Evolutionary conservation across 2,888 invertebrate species (phyloP), one percentile per base, ranked within the genome.

Genomic region (Xestia rhomboidea): DNA sequence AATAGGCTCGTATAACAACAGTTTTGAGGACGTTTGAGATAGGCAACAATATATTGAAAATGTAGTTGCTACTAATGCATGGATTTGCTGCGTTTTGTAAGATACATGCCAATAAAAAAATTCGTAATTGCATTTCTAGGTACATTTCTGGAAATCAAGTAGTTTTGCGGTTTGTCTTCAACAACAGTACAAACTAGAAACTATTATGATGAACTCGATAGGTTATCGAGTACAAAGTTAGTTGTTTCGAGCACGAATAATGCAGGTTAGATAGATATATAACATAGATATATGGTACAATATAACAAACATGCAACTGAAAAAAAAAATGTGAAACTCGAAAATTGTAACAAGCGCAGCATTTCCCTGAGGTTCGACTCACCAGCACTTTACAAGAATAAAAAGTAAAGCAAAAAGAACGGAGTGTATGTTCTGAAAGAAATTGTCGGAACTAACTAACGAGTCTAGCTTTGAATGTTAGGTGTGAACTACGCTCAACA

Each of bases 361-460:
- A 44, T 73, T 77, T 66, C 64, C 57, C 69, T 46, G 27, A 63
- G 66, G 62, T 60, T 79, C 44, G 49, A 74, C 51, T 68, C 70
- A 49, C 60, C 49, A 79, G 62, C 49, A 67, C 62, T 81, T 68
- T 51, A 73, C 21, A 63, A 68, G 38, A 71, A 68, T 74, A 60
- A 54, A 71, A 74, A 68, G 13, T 68, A n/a, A 84, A 46, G 54
- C 30, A 82, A 82, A 82, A 69, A 44, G 77, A 46, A 68, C 21
- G 11, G n/a, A 38, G 51, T 64, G 38, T 79, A 68, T 66, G 75
- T 64, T 72, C 18, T 62, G 71, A 75, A 84, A 70, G 67, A 80
- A 84, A 84, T 71, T 68, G 75, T 81, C 51, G 70, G 64, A 46
- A 71, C 68, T 73, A 66, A 62, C 84, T 75, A 82, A 84, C 75